Evolutionary conservation across 1,140 invertebrate genomes (phyloP).

Genomic region (Lepidurus packardi): DNA sequence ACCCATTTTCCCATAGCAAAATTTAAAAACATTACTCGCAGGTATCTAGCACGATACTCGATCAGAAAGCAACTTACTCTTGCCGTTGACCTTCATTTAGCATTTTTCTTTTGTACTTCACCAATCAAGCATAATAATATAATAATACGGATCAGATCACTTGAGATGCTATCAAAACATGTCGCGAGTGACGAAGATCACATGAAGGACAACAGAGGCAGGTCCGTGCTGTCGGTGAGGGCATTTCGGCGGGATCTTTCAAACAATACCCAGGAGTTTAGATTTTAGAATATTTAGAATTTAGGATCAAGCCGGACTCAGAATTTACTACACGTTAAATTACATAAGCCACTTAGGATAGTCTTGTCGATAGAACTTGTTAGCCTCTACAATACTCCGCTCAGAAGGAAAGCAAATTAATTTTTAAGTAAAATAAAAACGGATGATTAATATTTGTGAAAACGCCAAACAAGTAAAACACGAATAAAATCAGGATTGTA

Average conservation of each 20-base stretch:
- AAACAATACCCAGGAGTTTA: background rate
- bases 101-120: background rate
- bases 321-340: too few species aligned
- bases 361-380: too few species aligned
- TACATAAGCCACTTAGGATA: too few species aligned
- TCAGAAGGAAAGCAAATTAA: too few species aligned
- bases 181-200: background rate
- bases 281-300: background rate
- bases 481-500: background rate
- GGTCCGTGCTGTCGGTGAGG: background rate
- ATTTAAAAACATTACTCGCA: too few species aligned
- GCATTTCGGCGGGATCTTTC: background rate
- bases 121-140: background rate
- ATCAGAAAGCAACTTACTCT: background rate
- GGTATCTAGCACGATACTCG: too few species aligned
- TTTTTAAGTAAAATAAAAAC: too few species aligned
- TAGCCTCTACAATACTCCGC: too few species aligned
- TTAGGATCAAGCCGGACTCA: too few species aligned
- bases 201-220: background rate
- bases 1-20: too few species aligned
- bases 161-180: background rate
- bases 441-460: background rate
- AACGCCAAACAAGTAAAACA: background rate
- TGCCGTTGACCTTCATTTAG: background rate
- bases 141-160: background rate